These are phyloP conservation scores for Ganaspis brasiliensis DNA, from an alignment of 2,888 invertebrate species.

Conservation along the genomic window DNA sequence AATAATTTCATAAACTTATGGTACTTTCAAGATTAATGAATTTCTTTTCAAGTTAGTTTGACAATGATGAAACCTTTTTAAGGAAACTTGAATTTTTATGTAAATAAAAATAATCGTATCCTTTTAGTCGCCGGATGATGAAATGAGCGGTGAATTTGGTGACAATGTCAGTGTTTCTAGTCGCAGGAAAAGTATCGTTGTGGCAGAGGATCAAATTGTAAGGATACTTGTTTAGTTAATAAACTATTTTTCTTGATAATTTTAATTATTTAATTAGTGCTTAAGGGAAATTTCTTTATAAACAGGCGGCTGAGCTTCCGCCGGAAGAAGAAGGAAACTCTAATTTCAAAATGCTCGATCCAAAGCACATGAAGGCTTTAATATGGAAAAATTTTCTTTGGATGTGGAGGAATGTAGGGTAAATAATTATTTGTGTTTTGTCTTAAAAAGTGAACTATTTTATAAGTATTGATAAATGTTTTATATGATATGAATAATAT, in stretches of 20 bases:
- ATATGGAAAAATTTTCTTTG: conserved; percentile 95
- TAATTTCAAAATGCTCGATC: conserved; percentile 84
- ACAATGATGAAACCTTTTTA: not conserved
- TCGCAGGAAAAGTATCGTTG: conserved; percentile 85
- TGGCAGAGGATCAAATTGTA: conserved; percentile 79
- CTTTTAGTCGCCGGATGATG: conserved; percentile 79
- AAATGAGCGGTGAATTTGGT: conserved; percentile 93
- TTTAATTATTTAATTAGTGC: no score
- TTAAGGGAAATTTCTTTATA: conserved; percentile 23
- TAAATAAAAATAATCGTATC: conserved; percentile 3
- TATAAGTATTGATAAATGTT: not conserved
- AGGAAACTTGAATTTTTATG: conserved; percentile 25
- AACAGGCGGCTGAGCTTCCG: conserved; percentile 84
- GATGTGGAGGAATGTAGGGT: conserved; percentile 93
- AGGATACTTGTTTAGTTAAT: conserved; percentile 45
- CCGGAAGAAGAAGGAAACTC: conserved; percentile 84
- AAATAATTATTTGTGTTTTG: conserved; percentile 66
- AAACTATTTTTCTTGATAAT: no score
- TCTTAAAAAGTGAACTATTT: not conserved
- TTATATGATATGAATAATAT: no score
- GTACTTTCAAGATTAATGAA: no score
- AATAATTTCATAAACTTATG: no score
- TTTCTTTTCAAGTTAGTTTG: not conserved
- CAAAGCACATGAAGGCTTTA: conserved; percentile 89
- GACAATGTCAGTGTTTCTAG: conserved; percentile 92